These are phyloP conservation scores for Venturia canescens DNA, from an alignment of 1,140 invertebrate genomes.

Conservation along the genomic window DNA sequence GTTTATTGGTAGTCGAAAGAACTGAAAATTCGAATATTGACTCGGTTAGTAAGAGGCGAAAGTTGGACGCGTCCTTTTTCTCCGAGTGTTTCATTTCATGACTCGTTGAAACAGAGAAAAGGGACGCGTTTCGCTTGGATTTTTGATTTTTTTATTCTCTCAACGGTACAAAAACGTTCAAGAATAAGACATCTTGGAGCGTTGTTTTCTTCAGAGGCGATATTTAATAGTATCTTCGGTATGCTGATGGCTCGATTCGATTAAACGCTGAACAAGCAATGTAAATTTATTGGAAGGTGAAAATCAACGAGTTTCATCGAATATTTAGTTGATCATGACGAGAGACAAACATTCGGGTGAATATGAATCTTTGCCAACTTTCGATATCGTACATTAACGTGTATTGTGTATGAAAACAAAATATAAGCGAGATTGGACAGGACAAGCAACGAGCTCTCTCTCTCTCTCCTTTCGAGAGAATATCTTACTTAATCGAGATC, in stretches of 20 bases:
- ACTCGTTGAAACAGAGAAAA: background rate
- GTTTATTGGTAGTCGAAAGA: background rate
- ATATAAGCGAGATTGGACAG: constrained; percentile 21
- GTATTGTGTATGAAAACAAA: background rate
- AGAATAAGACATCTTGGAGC: constrained; percentile 13
- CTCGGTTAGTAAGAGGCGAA: background rate
- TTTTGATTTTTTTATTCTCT: background rate
- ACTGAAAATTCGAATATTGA: constrained; percentile 28
- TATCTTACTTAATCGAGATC: too few relatives aligned
- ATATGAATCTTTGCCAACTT: constrained; percentile 8
- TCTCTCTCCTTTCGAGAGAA: too few relatives aligned
- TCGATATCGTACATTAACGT: background rate
- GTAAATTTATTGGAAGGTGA: background rate
- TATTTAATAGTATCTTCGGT: background rate
- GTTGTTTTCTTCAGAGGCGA: background rate
- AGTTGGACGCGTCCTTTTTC: background rate
- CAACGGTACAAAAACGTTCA: background rate
- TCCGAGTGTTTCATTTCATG: background rate
- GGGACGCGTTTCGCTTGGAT: background rate
- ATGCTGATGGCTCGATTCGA: background rate
- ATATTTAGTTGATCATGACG: background rate
- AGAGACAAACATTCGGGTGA: background rate
- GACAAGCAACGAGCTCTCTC: constrained; percentile 19
- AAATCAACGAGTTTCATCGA: background rate
- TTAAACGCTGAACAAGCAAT: constrained; percentile 12